Base-by-base conservation (phyloP, 1,140 invertebrate species). In the Anthonomus grandis region DNA sequence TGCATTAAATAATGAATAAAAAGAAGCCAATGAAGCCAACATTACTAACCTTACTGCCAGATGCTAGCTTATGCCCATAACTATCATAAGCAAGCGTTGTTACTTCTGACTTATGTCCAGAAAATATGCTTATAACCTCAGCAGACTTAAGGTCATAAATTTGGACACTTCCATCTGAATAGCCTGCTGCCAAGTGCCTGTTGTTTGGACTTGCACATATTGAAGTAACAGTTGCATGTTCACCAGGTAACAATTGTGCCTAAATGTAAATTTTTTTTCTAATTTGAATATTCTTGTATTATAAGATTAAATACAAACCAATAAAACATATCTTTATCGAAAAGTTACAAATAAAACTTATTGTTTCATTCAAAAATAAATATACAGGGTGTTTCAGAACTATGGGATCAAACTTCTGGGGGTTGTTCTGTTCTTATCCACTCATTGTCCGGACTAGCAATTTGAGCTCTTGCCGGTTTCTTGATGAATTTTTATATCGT, bases 91-190 rank as follows among this genome's bases (percentile, higher is more conserved):
- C 78, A 23, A 99, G 72, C 34, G 85, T 80, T 41, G 91, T 93
- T 2, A 98, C 83, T 36, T 87, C 84, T 41, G 88, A 87, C 73
- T 86, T 87, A 77, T 99, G 96, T 15, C 96, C 93, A 60, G 87
- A 81, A 75, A 97, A 92, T 13, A 86, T 85, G 65, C 89, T 86
- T 17, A 84, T 76, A 63, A 82, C 75, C 68, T 91, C 88, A 63
- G 80, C 83, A 58, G 78, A 83, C 55, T 75, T 76, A 52, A 85
- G 75, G 70, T 91, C 84, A 74, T 89, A 98, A 1, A 94, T 79
- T 72, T 88, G 86, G 0, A 98, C 80, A 46, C 83, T 84, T 8
- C 96, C 96, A 82, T 98, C 91, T 4, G 81, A 76, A 75, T 97
- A 98, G 9, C 95, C 97, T 39, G 89, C 91, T 13, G 95, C 94